phyloP scores from a whole-genome alignment of 2,888 invertebrate genomes.

The Eubasilissa splendida region DNA sequence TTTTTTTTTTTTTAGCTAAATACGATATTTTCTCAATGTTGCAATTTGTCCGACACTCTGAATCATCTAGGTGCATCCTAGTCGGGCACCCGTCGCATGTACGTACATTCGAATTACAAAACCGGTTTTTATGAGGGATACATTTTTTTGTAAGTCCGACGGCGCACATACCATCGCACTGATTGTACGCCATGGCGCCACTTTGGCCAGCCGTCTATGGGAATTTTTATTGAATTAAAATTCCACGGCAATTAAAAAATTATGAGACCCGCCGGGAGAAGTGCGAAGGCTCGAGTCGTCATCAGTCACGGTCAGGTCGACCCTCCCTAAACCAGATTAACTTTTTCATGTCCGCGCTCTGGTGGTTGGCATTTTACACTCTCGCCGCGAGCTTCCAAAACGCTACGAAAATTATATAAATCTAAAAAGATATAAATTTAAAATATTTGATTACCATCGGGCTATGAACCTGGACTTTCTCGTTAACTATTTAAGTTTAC shows the following conservation, averaged over 20 bases:
- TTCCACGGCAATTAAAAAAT: slow-evolving; percentile 49
- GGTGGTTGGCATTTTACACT: neutral
- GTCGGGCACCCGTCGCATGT: neutral
- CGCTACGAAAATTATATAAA: no score
- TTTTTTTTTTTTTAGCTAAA: no score
- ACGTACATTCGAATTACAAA: neutral
- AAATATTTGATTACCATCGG: no score
- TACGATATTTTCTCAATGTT: neutral
- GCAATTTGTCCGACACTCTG: neutral
- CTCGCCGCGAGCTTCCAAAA: no score
- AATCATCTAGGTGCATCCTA: slow-evolving; percentile 14
- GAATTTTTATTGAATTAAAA: slow-evolving; percentile 49
- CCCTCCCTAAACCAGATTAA: neutral
- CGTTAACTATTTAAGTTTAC: no score
- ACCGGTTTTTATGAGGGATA: slow-evolving; percentile 5
- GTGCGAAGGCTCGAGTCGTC: slow-evolving; percentile 5
- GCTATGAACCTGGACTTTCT: no score
- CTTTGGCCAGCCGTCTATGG: slow-evolving; percentile 29
- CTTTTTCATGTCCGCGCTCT: neutral
- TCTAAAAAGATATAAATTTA: no score
- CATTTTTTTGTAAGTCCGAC: neutral
- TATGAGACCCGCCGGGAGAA: slow-evolving; percentile 33
- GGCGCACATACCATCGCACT: neutral
- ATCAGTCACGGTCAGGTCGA: neutral
- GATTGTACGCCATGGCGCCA: slow-evolving; percentile 27